Conservation (phyloP, 2,797 vertebrate species). For the Takifugu rubripes region DNA sequence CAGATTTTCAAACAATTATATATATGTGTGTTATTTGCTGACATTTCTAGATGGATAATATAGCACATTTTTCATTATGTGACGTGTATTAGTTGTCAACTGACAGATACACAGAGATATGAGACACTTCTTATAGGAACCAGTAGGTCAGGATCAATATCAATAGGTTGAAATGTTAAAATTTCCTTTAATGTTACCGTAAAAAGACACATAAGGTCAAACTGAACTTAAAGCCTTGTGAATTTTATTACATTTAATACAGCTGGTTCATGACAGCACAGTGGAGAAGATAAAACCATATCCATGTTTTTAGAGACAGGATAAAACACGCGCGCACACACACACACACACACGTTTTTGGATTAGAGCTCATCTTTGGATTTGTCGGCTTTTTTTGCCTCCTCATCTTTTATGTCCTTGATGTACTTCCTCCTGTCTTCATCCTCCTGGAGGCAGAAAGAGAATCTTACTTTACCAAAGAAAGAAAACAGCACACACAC, state of each 20-base stretch:
- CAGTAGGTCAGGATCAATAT: too few species aligned
- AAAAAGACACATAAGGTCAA: not conserved
- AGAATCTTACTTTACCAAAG: slow-evolving; percentile 31
- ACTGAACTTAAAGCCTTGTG: not conserved
- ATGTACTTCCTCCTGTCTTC: slow-evolving; percentile 64
- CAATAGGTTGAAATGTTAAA: too few species aligned
- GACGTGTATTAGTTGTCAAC: too few species aligned
- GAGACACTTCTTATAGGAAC: too few species aligned
- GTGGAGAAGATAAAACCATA: slow-evolving; percentile 16
- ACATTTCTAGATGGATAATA: too few species aligned
- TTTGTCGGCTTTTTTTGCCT: slow-evolving; percentile 40
- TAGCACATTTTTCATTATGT: too few species aligned
- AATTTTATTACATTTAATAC: slow-evolving; percentile 26
- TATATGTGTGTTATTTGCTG: too few species aligned
- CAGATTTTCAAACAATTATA: too few species aligned
- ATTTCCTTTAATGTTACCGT: too few species aligned
- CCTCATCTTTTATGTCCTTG: slow-evolving; percentile 50
- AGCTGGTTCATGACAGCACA: not conserved
- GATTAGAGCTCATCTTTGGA: slow-evolving; percentile 65
- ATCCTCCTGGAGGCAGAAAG: slow-evolving; percentile 56
- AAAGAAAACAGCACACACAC: slow-evolving; percentile 1
- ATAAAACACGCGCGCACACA: slow-evolving; percentile 4
- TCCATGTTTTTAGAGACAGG: slow-evolving; percentile 3
- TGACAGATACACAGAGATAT: too few species aligned
- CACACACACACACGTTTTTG: slow-evolving; percentile 12